phyloP scores from a whole-genome alignment of 1,140 invertebrate species.

The Gyrodactylus salaris region DNA sequence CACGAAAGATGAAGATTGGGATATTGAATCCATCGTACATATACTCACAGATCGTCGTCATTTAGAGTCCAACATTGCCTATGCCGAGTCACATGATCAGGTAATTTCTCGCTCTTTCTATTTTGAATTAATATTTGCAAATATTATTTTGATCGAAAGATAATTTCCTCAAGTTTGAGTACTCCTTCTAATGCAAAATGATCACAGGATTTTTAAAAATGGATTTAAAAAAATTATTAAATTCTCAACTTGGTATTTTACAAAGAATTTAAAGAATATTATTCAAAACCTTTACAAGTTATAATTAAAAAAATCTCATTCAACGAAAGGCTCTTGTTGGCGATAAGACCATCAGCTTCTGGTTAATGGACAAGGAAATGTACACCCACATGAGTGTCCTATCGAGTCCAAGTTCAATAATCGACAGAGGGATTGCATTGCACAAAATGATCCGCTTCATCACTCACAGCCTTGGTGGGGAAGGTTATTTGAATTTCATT shows the following conservation, averaged over 20 bases:
- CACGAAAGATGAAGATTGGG: conserved; percentile 60
- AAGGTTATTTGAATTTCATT: conserved; percentile 91
- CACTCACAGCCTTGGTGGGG: conserved; percentile 64
- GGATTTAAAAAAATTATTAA: too few relatives aligned
- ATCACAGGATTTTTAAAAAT: too few relatives aligned
- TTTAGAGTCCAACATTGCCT: conserved; percentile 72
- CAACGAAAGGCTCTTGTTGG: conserved; percentile 4
- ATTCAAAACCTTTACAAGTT: too few relatives aligned
- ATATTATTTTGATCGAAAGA: background rate
- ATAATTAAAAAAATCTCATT: too few relatives aligned
- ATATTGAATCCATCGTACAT: conserved; percentile 56
- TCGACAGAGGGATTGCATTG: conserved; percentile 61
- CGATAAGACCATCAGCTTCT: conserved; percentile 92
- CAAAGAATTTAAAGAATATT: too few relatives aligned
- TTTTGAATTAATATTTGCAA: too few relatives aligned
- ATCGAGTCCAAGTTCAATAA: conserved; percentile 30
- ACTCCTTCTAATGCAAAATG: too few relatives aligned
- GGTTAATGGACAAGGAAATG: conserved; percentile 99
- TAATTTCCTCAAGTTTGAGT: background rate
- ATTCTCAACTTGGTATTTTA: too few relatives aligned
- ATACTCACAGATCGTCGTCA: conserved; percentile 73
- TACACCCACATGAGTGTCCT: conserved; percentile 61
- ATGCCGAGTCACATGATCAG: conserved; percentile 88
- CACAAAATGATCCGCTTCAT: conserved; percentile 85
- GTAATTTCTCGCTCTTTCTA: background rate